These are phyloP conservation scores for Intellagama lesueurii DNA, from an alignment of 2,797 vertebrate species.

Conservation along the genomic window DNA sequence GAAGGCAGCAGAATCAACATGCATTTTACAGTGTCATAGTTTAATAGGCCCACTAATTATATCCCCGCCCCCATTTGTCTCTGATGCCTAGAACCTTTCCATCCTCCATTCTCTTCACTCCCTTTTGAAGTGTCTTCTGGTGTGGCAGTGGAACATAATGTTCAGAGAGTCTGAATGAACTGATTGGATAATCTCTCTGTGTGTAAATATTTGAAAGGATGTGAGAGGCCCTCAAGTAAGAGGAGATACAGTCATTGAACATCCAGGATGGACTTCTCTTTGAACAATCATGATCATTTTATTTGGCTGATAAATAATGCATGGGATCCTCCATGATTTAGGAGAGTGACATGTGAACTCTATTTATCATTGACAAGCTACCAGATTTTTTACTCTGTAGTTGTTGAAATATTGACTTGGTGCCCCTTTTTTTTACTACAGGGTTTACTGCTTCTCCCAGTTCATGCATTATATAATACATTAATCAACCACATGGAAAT, in stretches of 20 bases:
- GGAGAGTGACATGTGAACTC: neutral
- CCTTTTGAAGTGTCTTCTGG: neutral
- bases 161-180: neutral
- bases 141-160: neutral
- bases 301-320: slow-evolving; percentile 7
- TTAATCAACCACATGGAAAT: slow-evolving; percentile 9
- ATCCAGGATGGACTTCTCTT: neutral
- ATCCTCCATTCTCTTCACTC: neutral
- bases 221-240: neutral
- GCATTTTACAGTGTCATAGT: neutral
- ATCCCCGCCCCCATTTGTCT: too few relatives aligned
- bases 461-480: slow-evolving; percentile 2
- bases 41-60: neutral
- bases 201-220: neutral
- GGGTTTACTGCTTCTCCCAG: neutral
- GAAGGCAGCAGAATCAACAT: neutral
- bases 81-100: neutral
- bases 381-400: neutral
- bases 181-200: neutral
- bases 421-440: neutral
- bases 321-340: neutral
- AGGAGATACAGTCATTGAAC: neutral
- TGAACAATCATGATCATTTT: neutral
- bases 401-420: neutral
- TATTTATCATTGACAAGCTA: slow-evolving; percentile 22